These are phyloP conservation scores for Lophius piscatorius DNA, from an alignment of 2,113 vertebrate genomes.

Conservation along the genomic window DNA sequence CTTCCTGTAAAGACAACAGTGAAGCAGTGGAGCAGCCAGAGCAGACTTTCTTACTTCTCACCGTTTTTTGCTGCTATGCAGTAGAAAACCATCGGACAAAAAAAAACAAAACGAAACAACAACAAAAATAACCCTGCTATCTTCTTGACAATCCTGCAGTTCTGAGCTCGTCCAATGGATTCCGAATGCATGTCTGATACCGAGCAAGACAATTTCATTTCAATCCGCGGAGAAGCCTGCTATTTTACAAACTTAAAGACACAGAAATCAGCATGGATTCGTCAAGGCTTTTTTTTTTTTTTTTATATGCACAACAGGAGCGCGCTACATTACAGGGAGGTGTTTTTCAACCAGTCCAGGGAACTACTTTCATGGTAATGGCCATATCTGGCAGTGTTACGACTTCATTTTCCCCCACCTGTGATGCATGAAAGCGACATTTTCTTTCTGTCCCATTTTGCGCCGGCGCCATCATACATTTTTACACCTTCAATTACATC, in stretches of 20 bases:
- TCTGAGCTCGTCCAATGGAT: slow-evolving; percentile 17
- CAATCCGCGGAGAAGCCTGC: background rate
- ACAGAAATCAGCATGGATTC: background rate
- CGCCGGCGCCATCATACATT: slow-evolving; percentile 38
- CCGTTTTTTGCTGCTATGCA: background rate
- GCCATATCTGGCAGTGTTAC: slow-evolving; percentile 28
- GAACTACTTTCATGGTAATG: slow-evolving; percentile 28
- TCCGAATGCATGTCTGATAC: slow-evolving; percentile 14
- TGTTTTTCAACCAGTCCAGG: background rate
- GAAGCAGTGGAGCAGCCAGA: background rate
- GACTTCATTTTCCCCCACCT: slow-evolving; percentile 59
- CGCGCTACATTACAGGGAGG: background rate
- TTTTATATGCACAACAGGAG: background rate
- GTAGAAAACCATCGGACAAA: background rate
- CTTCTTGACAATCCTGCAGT: background rate
- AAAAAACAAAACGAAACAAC: slow-evolving; percentile 1
- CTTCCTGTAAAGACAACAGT: background rate
- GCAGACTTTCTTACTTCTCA: background rate
- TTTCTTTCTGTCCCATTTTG: slow-evolving; percentile 32
- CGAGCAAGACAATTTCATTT: slow-evolving; percentile 7
- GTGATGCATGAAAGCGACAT: slow-evolving; percentile 50
- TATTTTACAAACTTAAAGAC: background rate
- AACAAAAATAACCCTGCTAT: too few relatives aligned
- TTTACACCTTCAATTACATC: slow-evolving; percentile 44
- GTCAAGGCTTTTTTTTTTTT: background rate